Evolutionary conservation across 2,113 vertebrate genomes (phyloP), one percentile per base, ranked within the genome.

Genomic region (Chaetodon trifascialis): DNA sequence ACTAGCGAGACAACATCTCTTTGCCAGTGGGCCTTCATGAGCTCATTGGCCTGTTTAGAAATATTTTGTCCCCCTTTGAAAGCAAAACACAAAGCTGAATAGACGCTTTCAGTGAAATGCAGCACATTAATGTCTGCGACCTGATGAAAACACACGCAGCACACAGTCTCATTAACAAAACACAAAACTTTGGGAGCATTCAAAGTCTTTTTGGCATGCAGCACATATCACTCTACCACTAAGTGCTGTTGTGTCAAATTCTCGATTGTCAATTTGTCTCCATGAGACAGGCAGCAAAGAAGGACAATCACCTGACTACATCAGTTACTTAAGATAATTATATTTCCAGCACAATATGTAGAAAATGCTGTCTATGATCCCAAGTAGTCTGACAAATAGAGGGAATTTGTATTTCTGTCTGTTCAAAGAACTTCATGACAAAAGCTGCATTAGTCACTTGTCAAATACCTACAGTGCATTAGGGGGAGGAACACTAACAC

Each of bases 1-100:
- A 84, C 83, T 83, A 74, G 60, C 6, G 25, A 89, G 66, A 76
- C 65, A 74, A 30, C 69, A 46, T 80, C 46, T 65, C 64, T 49
- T 36, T 82, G 58, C 54, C 75, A 30, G 23, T 34, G 69, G 46
- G 74, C 72, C 36, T 79, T 66, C 47, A 54, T 49, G 15, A 58
- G 40, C 46, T 82, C 74, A 74, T 16, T 63, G 56, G 36, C 23
- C 54, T 60, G 56, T 77, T 70, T 19, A 47, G 16, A 64, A 72
- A 5, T 14, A 25, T 5, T 21, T 49, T 56, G 40, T 34, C 44
- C 17, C 38, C 38, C 6, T 69, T 65, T 70, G 21, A 80, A 85
- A 38, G 56, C 15, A 55, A 52, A 72, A 62, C 25, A 42, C 25
- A 59, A 73, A 78, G 55, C 30, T 65, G 42, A 25, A 30, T 38